Evolutionary conservation across 2,797 vertebrate species (phyloP).

Genomic region (Bryconaethiops microstoma): DNA sequence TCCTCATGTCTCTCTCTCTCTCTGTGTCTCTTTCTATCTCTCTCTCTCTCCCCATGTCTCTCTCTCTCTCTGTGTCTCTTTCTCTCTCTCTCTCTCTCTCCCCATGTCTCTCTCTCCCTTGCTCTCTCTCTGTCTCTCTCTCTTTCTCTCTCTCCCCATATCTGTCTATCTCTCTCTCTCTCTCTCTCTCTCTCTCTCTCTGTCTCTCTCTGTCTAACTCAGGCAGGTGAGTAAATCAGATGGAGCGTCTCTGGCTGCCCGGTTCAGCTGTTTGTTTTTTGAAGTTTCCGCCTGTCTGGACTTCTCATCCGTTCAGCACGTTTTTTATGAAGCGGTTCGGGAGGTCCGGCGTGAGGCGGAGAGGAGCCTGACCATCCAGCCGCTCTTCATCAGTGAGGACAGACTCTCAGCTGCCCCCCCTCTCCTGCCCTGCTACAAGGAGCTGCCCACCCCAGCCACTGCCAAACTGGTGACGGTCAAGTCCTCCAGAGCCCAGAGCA

Average conservation of each 20-base stretch:
- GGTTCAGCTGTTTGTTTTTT: constrained; percentile 82
- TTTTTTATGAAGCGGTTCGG: constrained; percentile 87
- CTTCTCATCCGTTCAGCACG: constrained; percentile 80
- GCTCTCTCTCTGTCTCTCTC: too few relatives aligned
- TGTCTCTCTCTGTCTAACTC: constrained; percentile 35
- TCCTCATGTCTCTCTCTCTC: too few relatives aligned
- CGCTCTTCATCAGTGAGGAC: constrained; percentile 85
- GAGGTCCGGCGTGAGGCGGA: constrained; percentile 76
- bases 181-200: background rate
- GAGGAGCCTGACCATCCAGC: constrained; percentile 59
- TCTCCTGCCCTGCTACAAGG: constrained; percentile 81
- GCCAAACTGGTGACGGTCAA: constrained; percentile 93
- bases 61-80: background rate
- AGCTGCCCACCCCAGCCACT: constrained; percentile 87
- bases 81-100: background rate
- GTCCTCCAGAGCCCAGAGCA: constrained; percentile 90
- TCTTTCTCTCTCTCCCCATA: constrained; percentile 26
- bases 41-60: too few relatives aligned
- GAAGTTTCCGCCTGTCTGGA: constrained; percentile 91
- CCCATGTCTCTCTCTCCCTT: background rate
- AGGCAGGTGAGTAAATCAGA: constrained; percentile 89
- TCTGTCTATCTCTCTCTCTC: background rate
- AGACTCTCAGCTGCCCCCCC: constrained; percentile 65
- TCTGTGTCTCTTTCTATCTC: too few relatives aligned
- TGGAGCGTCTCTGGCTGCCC: constrained; percentile 79